Evolutionary conservation across 1,140 invertebrate genomes (phyloP), one percentile per base, ranked within the genome.

Genomic region (Mesaphorura yosii): DNA sequence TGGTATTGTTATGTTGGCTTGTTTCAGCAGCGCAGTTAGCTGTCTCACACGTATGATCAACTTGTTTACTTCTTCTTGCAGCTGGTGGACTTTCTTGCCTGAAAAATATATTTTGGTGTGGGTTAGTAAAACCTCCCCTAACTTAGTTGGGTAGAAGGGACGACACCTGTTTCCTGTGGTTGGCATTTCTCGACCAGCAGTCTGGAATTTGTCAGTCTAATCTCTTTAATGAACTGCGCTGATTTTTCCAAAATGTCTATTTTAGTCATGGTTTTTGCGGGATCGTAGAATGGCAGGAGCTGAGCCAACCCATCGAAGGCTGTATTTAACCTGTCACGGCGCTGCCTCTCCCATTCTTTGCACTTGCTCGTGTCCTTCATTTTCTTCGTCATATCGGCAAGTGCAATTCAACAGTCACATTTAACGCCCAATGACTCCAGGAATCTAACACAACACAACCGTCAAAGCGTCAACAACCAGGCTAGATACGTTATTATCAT

Each of bases 311-410:
- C 66, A 10, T 64, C 60, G 64, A 77, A 76, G 19, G 64, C 66
- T 3, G 68, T 66, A 40, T 75, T 72, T 12, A 76, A 59, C 53
- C 72, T 66, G 52, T 73, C 67, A 58, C 75, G 62, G 22, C 75
- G 60, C 40, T 71, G 66, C 60, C 70, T 68, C 63, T 76, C 75
- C 71, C 73, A 77, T 60, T 68, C 60, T 53, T 71, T 64, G 58
- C 67, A 66, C 65, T 71, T 68, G 2, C 26, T 28, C 19, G 34
- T 52, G 44, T 60, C 51, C 39, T 49, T 53, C 31, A 51, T 44
- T 48, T 50, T 58, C 1, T 38, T 53, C 2, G 31, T 17, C 34
- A 34, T 22, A 48, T 14, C 3, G 14, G 10, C 17, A 6, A 14
- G 50, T 42, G 20, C 22, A 19, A 14, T 38, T 12, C 14, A 38